Base-by-base conservation (phyloP, 2,888 invertebrate species). In the Byasa hedistus region DNA sequence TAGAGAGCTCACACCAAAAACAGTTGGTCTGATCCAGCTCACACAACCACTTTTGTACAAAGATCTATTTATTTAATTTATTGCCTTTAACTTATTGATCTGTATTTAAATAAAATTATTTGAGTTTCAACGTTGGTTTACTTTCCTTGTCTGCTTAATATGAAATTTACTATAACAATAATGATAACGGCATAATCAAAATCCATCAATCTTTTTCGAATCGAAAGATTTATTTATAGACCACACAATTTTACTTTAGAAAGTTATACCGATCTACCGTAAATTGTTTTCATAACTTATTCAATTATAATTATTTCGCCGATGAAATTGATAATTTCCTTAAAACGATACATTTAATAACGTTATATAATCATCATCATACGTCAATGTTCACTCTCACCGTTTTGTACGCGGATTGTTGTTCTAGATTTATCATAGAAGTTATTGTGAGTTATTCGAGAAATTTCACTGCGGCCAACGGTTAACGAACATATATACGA, bases 51-150 rank as follows among this genome's bases (percentile, higher is more conserved):
- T 80, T 70, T 80, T 90, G 91, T 91, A 91, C 88, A 91, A 90
- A 91, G 90, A 89, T 79, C 85, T 85, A 86, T 85, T 86, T 81
- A 84, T 84, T 76, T 75, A 79, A 81, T 75, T 87, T 87, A 89
- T 86, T 86, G 79, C 80, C 79, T 84, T 83, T 89, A 87, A 88
- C 78, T 85, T 86, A 87, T 85, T 84, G 69, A 71, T 69, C 63
- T 56, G 12, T 66, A 68, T 73, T 61, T 69, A 70, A 86, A 84
- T 83, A n/a, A 83, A 85, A 82, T n/a, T 73, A 73, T 79, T 81
- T 81, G 76, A 79, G 75, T 73, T 75, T 73, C 69, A 74, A 52
- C 17, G 65, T 63, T 69, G 69, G 74, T 75, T 78, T 78, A 71
- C 76, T 82, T 70, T 72, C 61, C 64, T 57, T 68, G 3, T 51